phyloP scores from a whole-genome alignment of 1,140 invertebrate species.

The Gonatopus flavifemur region DNA sequence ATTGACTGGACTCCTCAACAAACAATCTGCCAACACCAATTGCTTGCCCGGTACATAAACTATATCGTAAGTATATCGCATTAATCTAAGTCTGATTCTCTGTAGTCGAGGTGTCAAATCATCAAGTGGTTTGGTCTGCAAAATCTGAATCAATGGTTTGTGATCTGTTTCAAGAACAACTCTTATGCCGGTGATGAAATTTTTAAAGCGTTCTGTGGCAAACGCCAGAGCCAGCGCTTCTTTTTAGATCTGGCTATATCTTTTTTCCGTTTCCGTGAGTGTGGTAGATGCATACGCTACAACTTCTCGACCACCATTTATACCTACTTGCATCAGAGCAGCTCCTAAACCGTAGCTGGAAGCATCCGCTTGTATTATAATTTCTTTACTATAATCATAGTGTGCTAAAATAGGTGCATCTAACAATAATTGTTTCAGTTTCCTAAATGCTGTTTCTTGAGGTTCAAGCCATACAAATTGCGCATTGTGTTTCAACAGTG shows the following conservation, averaged over 20 bases:
- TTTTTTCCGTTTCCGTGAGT: constrained; percentile 39
- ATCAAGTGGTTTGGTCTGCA: constrained; percentile 30
- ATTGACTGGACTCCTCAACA: constrained; percentile 33
- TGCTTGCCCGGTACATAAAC: constrained; percentile 36
- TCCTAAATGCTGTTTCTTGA: constrained; percentile 8
- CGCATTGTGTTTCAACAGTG: constrained; percentile 15
- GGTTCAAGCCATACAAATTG: constrained; percentile 10
- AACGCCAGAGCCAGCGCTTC: constrained; percentile 56
- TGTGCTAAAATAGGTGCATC: constrained; percentile 5
- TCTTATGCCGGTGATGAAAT: constrained; percentile 47
- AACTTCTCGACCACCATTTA: no score
- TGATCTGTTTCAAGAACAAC: constrained; percentile 58
- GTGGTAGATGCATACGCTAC: constrained; percentile 47
- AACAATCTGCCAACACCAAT: constrained; percentile 35
- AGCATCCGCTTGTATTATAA: constrained; percentile 29
- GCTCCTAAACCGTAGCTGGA: no score
- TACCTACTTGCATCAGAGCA: no score
- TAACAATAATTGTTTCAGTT: not conserved
- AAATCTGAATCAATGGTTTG: constrained; percentile 47
- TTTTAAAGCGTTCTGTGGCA: constrained; percentile 42
- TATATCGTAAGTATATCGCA: constrained; percentile 36
- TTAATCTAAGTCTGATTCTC: constrained; percentile 37
- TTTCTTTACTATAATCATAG: constrained; percentile 9
- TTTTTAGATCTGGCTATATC: constrained; percentile 57
- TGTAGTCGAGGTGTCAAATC: constrained; percentile 41